These are phyloP conservation scores for Pampusana beccarii DNA, from an alignment of 2,113 vertebrate genomes.

Conservation along the genomic window DNA sequence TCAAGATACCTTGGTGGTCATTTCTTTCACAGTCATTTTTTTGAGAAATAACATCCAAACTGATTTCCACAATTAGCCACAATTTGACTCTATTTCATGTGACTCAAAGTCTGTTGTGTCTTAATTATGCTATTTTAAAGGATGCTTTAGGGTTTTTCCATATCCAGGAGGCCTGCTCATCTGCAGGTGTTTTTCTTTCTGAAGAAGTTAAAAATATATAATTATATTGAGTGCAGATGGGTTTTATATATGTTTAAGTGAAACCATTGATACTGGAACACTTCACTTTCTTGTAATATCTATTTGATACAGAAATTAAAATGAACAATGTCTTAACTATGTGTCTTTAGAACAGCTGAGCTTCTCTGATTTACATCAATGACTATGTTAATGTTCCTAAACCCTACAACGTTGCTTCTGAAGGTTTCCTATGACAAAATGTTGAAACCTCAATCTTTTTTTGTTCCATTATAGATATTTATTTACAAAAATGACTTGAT, in stretches of 20 bases:
- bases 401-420: not conserved
- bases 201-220: not conserved
- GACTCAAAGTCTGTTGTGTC: not conserved
- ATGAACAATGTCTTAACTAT: not conserved
- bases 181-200: not conserved
- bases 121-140: not conserved
- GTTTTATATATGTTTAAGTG: not conserved
- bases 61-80: not conserved
- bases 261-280: not conserved
- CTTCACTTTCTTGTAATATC: not conserved
- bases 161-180: not conserved
- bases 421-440: not conserved
- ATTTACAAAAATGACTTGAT: not conserved
- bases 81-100: not conserved
- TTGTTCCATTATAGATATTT: not conserved
- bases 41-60: not conserved
- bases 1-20: not conserved
- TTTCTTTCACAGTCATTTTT: not conserved
- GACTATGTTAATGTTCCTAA: not conserved
- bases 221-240: not conserved
- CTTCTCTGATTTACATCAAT: not conserved
- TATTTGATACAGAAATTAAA: not conserved
- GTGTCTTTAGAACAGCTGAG: not conserved
- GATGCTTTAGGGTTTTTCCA: not conserved
- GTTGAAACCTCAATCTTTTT: not conserved